Evolutionary conservation across 2,797 vertebrate genomes (phyloP).

Genomic region (Fundulus diaphanus): DNA sequence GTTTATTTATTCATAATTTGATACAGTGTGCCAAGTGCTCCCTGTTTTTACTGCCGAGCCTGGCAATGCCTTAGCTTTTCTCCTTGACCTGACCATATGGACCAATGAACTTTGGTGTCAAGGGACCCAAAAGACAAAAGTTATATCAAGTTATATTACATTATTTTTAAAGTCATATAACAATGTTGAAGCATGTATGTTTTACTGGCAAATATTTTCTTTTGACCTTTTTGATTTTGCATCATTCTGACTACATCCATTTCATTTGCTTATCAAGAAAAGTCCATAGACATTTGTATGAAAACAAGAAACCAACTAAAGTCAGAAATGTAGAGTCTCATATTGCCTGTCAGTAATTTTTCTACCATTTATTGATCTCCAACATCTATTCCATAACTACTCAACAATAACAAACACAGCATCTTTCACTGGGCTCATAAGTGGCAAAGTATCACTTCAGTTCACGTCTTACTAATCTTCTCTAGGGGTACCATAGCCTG

Average conservation of each 20-base stretch:
- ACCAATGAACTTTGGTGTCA: constrained; percentile 42
- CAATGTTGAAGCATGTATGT: not conserved
- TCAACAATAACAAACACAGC: not conserved
- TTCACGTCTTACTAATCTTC: constrained; percentile 23
- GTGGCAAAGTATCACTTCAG: not conserved
- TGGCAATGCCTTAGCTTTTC: constrained; percentile 46
- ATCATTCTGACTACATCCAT: not conserved
- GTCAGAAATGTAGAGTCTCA: not conserved
- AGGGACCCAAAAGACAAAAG: constrained; percentile 33
- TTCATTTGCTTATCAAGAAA: not conserved
- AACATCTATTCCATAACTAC: not conserved
- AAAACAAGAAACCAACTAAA: not conserved
- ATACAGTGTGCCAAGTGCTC: constrained; percentile 60
- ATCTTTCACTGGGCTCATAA: not conserved
- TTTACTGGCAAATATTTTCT: not conserved
- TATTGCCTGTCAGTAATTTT: not conserved
- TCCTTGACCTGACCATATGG: constrained; percentile 64
- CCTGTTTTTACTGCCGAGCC: constrained; percentile 53
- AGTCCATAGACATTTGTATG: not conserved
- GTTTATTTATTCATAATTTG: constrained; percentile 78
- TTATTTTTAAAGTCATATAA: constrained; percentile 4
- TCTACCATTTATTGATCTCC: not conserved
- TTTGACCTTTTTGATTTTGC: not conserved
- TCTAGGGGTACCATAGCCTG: too few species aligned
- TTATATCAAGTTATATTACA: constrained; percentile 23